These are phyloP conservation scores for Castor canadensis DNA, from an alignment of 2,113 vertebrate genomes.

Conservation along the genomic window DNA sequence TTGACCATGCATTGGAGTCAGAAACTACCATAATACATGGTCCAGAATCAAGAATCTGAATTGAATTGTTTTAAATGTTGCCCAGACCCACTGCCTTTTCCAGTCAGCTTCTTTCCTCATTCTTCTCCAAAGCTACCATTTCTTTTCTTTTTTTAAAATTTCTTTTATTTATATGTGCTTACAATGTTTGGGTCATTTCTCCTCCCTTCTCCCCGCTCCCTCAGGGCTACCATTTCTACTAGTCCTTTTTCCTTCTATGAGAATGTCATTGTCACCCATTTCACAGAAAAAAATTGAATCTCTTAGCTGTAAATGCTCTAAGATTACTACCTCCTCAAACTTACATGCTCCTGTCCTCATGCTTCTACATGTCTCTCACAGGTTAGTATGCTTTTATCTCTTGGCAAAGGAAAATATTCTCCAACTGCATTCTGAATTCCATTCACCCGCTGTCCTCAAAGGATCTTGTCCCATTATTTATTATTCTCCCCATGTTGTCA, in stretches of 20 bases:
- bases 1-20: background rate
- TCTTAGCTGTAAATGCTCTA: background rate
- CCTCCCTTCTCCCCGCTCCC: too few species aligned
- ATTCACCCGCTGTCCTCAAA: background rate
- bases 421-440: background rate
- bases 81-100: background rate
- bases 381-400: background rate
- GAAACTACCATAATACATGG: background rate
- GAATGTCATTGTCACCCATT: background rate
- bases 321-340: background rate
- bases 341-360: background rate
- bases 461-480: background rate
- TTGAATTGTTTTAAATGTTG: background rate
- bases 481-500: background rate
- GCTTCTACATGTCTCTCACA: background rate
- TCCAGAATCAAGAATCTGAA: conserved; percentile 7
- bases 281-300: background rate
- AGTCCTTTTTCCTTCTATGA: background rate
- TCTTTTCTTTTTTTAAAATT: too few species aligned
- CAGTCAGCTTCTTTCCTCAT: background rate
- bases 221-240: background rate
- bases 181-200: too few species aligned
- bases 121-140: background rate
- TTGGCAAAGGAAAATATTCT: background rate
- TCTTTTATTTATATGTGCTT: too few species aligned